Base-by-base conservation (phyloP, 2,888 invertebrate genomes). In the Phyllotreta cruciferae region DNA sequence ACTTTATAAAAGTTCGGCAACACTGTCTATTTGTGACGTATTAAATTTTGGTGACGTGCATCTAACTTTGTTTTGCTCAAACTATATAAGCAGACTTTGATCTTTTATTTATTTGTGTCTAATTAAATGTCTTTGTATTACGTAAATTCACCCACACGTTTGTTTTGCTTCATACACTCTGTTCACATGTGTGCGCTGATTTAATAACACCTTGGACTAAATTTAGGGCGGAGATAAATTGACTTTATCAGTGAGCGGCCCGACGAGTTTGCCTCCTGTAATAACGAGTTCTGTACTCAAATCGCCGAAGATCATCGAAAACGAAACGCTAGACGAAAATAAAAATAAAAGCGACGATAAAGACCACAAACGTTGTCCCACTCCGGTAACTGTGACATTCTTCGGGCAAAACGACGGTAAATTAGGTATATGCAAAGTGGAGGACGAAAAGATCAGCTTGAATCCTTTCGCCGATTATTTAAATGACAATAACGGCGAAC, bases 171-270 rank as follows among this genome's bases (percentile, higher is more conserved):
- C 5, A 7, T 47, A n/a, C 39, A 11, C 13, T 60, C 35, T 61
- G 38, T 49, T 55, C 44, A 37, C 42, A 53, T 57, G 45, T 65
- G 10, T 66, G 56, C 56, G 55, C 54, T 62, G 62, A 55, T 62
- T 42, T 49, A 60, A 61, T 62, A 60, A 64, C 57, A 50, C 62
- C 50, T 57, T 54, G 24, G 60, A 14, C 57, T 49, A 41, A 50
- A 36, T 67, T 73, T 77, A 89, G 89, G 89, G 89, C 70, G 89
- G 89, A 73, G 89, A 89, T 78, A 89, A 88, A 78, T 79, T 89
- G 76, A 89, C 89, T 58, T 80, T 89, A 64, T 85, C 86, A 66
- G 86, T 89, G 73, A 85, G 85, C 72, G 88, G 88, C 53, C 79
- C 79, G 3, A 75, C 77, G 5, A 76, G 68, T 64, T 70, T 63